Evolutionary conservation across 2,113 vertebrate genomes (phyloP), one percentile per base, ranked within the genome.

Genomic region (Arvicanthis niloticus): DNA sequence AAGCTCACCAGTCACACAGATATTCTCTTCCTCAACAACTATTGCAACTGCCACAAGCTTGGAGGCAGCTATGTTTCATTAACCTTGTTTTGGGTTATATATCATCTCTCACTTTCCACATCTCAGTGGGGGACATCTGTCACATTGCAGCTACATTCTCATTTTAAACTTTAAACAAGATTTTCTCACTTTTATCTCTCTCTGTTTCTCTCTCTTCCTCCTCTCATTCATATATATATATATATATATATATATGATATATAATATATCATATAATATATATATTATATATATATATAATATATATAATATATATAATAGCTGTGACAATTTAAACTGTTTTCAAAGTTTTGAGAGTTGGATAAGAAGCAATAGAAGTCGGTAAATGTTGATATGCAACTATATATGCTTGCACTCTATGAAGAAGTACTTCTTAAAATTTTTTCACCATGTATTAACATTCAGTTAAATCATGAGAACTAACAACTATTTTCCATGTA

Each of bases 141-240:
- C 96, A 98, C 97, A 96, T 98, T 97, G 97, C 97, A 98, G 97
- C 93, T 95, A 72, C 17, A 93, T 86, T 96, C 97, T 91, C n/a
- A 86, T 86, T 96, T 56, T 48, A 65, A 94, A 94, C 91, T 96
- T 97, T 92, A 40, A 96, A 78, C 76, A 96, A 89, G 40, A 93
- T 88, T 80, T 86, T 16, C 91, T 89, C 37, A 80, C 65, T 19
- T 8, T 22, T 22, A 24, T 62, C 22, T 22, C 22, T 21, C 60
- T 16, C 21, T 5, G 45, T 13, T 4, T 75, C 48, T 4, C 89
- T 87, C 51, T 76, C 40, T 5, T 15, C 3, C 67, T 1, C 42
- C 11, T 42, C 56, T 6, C 34, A 7, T 37, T 5, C 9, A 7
- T 85, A 85, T 72, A 65, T 72, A 65, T 68, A 13, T 13, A 68